phyloP scores from a whole-genome alignment of 2,888 invertebrate genomes.

The Tipula vernalis region DNA sequence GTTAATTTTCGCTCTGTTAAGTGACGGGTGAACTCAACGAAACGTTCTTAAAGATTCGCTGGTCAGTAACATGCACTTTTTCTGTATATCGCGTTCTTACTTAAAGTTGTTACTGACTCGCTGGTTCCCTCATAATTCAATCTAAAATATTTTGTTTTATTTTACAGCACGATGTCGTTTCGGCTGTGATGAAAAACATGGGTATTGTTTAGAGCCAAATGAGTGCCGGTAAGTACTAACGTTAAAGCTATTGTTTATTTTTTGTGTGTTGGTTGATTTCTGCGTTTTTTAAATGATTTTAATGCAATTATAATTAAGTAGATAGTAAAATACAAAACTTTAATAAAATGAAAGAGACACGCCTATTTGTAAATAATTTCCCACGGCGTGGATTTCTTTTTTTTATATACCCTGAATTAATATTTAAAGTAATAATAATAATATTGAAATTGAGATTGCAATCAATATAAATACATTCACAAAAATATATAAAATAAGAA shows the following conservation, averaged over 20 bases:
- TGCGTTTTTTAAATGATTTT: neutral
- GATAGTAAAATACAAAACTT: neutral
- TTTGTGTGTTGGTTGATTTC: neutral
- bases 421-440: neutral
- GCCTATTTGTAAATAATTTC: constrained; percentile 15
- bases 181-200: constrained; percentile 84
- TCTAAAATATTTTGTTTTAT: constrained; percentile 33
- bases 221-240: constrained; percentile 86
- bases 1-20: too few species aligned
- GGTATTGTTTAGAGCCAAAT: constrained; percentile 83
- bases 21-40: too few species aligned
- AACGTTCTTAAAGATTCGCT: too few species aligned
- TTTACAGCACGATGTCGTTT: constrained; percentile 82
- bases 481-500: neutral
- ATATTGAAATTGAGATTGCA: constrained; percentile 8
- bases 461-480: neutral
- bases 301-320: neutral
- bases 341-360: constrained; percentile 10
- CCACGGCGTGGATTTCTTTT: constrained; percentile 12
- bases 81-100: too few species aligned
- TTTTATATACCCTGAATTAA: neutral
- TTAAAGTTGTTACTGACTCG: too few species aligned
- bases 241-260: neutral
- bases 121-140: too few species aligned
- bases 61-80: too few species aligned